A percentile compares a stretch with the other conserved stretches of the same genome.
phyloP scores from a whole-genome alignment of 2,113 vertebrate genomes.

The Felis chaus region DNA sequence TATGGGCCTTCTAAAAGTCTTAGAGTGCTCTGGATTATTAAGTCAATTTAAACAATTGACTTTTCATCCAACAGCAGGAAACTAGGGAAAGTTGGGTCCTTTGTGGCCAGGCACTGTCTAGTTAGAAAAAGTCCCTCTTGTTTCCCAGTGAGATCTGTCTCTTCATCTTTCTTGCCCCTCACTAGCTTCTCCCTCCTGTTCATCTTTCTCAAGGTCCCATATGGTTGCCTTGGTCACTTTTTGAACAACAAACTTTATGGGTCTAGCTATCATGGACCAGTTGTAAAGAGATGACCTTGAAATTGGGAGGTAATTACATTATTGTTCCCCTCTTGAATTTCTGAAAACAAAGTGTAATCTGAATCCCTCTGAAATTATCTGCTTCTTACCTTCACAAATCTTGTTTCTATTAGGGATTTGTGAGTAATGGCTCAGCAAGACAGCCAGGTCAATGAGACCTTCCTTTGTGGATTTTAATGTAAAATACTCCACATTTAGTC shows the following conservation, averaged over 20 bases:
- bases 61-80: background rate
- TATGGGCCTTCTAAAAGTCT: background rate
- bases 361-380: constrained; percentile 30
- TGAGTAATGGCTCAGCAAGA: background rate
- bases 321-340: background rate
- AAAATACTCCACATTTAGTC: constrained; percentile 14
- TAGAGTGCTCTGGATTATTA: background rate
- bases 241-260: background rate
- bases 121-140: background rate
- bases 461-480: background rate
- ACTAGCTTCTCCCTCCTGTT: background rate
- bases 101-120: background rate
- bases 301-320: background rate
- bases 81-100: background rate
- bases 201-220: background rate
- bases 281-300: background rate
- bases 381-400: background rate
- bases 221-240: background rate
- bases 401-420: background rate
- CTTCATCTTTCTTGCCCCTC: background rate
- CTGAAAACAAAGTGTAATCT: background rate
- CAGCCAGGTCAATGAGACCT: background rate
- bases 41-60: background rate
- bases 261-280: too few relatives aligned
- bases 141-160: background rate